Evolutionary conservation across 2,797 vertebrate genomes (phyloP).

Genomic region (Ammospiza maritima): DNA sequence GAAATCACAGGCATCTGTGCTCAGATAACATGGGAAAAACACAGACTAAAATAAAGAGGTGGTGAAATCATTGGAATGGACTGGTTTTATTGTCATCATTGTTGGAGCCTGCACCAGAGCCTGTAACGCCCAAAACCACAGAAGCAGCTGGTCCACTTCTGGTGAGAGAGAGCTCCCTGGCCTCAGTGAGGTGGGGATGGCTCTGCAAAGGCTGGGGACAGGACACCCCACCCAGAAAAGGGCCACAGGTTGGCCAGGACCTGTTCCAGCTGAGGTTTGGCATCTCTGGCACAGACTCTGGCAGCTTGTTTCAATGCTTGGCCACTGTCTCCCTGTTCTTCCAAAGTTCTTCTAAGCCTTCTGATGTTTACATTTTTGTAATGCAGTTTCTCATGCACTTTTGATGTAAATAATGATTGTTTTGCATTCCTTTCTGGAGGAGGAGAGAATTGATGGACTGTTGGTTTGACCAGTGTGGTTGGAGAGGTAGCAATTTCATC

Average conservation of each 20-base stretch:
- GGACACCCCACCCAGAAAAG: not conserved
- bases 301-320: not conserved
- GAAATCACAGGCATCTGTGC: not conserved
- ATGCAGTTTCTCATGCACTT: accelerated
- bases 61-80: constrained; percentile 25
- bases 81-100: not conserved
- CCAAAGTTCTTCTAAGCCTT: not conserved
- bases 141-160: not conserved
- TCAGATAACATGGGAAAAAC: constrained; percentile 24
- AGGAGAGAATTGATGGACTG: not conserved
- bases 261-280: not conserved
- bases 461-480: not conserved
- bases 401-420: not conserved
- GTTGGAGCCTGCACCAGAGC: not conserved
- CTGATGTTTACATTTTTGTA: not conserved
- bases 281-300: not conserved
- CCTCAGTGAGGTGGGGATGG: not conserved
- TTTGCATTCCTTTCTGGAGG: not conserved
- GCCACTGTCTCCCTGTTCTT: accelerated
- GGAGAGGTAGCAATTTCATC: not conserved
- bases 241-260: not conserved
- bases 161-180: not conserved
- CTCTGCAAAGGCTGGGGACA: not conserved
- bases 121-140: not conserved
- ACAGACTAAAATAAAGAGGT: constrained; percentile 16